These are phyloP conservation scores for Dynastes tityus DNA, from an alignment of 2,888 invertebrate genomes.

Conservation along the genomic window DNA sequence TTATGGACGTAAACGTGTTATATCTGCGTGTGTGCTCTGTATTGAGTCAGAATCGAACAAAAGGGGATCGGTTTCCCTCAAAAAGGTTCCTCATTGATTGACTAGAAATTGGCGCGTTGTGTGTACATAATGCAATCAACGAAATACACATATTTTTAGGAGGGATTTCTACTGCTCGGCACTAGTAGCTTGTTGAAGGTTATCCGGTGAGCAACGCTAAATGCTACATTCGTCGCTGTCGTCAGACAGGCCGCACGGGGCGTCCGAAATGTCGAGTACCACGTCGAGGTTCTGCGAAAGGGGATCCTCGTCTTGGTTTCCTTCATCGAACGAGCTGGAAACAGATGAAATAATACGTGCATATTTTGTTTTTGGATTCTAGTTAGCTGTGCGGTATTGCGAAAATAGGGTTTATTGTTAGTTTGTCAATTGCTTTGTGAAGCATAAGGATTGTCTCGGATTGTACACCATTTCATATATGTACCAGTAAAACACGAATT, in stretches of 20 bases:
- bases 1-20: conserved; percentile 29
- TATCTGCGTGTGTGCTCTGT: conserved; percentile 1
- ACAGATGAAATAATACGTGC: conserved; percentile 52
- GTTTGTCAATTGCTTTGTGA: too few relatives aligned
- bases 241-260: conserved; percentile 60
- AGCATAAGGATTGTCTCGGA: too few relatives aligned
- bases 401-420: neutral
- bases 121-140: neutral
- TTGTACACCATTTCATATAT: too few relatives aligned
- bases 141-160: neutral
- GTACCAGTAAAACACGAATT: too few relatives aligned
- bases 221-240: conserved; percentile 79
- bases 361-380: neutral
- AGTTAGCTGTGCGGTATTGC: conserved; percentile 1
- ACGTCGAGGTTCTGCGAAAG: conserved; percentile 80
- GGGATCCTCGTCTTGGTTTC: conserved; percentile 76
- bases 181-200: neutral
- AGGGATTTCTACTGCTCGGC: conserved; percentile 1
- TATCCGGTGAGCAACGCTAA: conserved; percentile 63
- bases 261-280: conserved; percentile 70
- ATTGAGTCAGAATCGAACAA: neutral
- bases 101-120: conserved; percentile 23
- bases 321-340: conserved; percentile 81
- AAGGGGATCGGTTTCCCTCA: neutral
- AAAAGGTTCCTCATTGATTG: neutral